Conservation (phyloP, 1,140 invertebrate genomes). For the Papilio xuthus region DNA sequence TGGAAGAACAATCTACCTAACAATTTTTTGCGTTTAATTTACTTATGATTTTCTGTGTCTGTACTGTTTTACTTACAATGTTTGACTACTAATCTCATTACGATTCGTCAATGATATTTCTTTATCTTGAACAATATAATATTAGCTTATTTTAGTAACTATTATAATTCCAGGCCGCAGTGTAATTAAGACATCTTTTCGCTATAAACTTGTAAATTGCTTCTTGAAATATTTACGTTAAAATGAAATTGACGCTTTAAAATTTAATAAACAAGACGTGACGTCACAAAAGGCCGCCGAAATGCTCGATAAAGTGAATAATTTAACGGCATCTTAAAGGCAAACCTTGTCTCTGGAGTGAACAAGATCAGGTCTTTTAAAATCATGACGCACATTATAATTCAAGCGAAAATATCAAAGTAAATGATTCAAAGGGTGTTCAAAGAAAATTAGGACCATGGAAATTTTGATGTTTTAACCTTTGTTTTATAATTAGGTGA, state of each 20-base stretch:
- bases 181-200: not conserved
- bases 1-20: not conserved
- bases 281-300: conserved; percentile 27
- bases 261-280: conserved; percentile 37
- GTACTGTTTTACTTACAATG: too few relatives aligned
- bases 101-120: not conserved
- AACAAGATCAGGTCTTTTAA: conserved; percentile 28
- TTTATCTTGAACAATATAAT: not conserved
- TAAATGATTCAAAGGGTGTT: not conserved
- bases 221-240: conserved; percentile 37
- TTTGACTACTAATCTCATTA: not conserved
- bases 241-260: conserved; percentile 37
- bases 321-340: conserved; percentile 40
- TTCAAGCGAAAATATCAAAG: conserved; percentile 26
- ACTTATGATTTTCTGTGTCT: too few relatives aligned
- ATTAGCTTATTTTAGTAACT: not conserved
- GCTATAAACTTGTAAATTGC: conserved; percentile 24
- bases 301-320: conserved; percentile 37
- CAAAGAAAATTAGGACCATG: not conserved
- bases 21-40: too few relatives aligned
- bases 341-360: conserved; percentile 30
- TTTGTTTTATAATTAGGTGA: not conserved
- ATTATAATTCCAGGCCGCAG: not conserved
- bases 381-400: conserved; percentile 33
- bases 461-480: conserved; percentile 5